These are phyloP conservation scores for Sebastes cheni DNA, from an alignment of 2,797 vertebrate species.

Conservation along the genomic window DNA sequence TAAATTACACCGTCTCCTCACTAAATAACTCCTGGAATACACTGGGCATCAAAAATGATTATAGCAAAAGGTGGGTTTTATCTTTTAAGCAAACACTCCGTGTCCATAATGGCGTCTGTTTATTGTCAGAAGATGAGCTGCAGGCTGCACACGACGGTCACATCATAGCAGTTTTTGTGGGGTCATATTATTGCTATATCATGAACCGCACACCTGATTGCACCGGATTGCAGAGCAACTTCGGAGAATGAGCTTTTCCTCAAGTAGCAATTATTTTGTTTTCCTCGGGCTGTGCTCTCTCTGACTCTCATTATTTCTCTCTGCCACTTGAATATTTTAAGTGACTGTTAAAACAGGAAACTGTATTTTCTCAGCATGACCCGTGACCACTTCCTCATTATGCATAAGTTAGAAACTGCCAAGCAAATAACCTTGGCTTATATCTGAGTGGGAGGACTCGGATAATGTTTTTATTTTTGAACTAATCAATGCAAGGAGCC, in stretches of 20 bases:
- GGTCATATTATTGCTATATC: constrained; percentile 5
- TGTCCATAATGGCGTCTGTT: background rate
- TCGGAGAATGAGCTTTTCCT: constrained; percentile 9
- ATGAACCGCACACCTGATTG: constrained; percentile 24
- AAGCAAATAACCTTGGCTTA: constrained; percentile 49
- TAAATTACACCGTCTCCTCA: constrained; percentile 8
- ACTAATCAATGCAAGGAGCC: constrained; percentile 46
- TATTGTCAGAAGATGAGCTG: background rate
- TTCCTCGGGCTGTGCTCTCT: constrained; percentile 15
- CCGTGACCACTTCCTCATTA: constrained; percentile 91
- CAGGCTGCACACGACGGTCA: background rate
- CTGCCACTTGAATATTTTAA: constrained; percentile 74
- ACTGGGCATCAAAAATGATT: constrained; percentile 34
- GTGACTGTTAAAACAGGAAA: constrained; percentile 88
- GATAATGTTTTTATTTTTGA: constrained; percentile 24
- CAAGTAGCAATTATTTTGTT: constrained; percentile 41
- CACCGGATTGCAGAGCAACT: constrained; percentile 16
- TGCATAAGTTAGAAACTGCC: constrained; percentile 66
- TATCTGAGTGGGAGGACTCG: constrained; percentile 24
- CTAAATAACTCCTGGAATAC: constrained; percentile 28
- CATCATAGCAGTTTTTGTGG: background rate
- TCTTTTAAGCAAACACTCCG: background rate
- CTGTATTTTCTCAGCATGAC: constrained; percentile 75
- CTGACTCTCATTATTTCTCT: constrained; percentile 42
- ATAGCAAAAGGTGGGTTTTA: constrained; percentile 62